Conservation (phyloP, 2,888 invertebrate genomes). For the Punctoribates punctum region DNA sequence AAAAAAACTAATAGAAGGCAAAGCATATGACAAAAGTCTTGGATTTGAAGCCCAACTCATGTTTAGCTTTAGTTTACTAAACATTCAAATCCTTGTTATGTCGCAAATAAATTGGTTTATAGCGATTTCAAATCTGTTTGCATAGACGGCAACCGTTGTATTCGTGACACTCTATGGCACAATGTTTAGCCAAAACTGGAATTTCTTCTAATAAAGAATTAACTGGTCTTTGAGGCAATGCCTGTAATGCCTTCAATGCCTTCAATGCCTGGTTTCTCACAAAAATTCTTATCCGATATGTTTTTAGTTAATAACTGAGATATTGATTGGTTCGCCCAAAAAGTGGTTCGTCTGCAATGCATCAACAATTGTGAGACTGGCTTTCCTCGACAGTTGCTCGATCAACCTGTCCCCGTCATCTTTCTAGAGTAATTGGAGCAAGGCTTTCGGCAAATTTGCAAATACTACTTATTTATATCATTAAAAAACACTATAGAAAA, state of each 20-base stretch:
- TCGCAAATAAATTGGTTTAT: constrained; percentile 1
- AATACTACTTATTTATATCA: background rate
- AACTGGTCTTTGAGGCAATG: background rate
- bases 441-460: background rate
- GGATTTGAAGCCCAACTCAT: background rate
- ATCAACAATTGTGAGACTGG: background rate
- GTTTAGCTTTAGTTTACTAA: background rate
- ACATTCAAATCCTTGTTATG: constrained; percentile 8
- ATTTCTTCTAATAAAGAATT: constrained; percentile 11
- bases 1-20: background rate
- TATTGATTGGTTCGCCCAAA: background rate
- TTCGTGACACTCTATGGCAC: background rate
- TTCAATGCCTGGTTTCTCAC: background rate
- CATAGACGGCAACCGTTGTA: background rate
- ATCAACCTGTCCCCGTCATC: background rate
- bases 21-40: background rate
- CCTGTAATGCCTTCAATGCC: too few relatives aligned
- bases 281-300: background rate
- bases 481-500: background rate
- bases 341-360: background rate
- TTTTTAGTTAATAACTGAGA: background rate
- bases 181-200: background rate
- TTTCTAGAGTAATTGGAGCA: constrained; percentile 3
- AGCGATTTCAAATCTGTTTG: background rate
- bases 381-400: background rate